phyloP scores from a whole-genome alignment of 2,888 invertebrate species.

The Drosophila yooni region DNA sequence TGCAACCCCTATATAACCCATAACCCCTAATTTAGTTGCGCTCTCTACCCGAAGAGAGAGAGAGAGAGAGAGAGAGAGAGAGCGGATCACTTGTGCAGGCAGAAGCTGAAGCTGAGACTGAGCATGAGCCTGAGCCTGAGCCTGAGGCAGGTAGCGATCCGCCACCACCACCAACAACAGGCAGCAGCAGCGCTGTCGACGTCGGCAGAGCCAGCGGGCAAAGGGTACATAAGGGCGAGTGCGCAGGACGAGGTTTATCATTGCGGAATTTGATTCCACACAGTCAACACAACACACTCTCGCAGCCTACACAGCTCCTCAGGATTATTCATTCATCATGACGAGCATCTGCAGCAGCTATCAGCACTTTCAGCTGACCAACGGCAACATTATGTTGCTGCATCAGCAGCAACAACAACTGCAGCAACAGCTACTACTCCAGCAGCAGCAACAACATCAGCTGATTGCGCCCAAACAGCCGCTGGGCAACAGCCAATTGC shows the following conservation, averaged over 20 bases:
- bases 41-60: background rate
- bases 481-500: conserved; percentile 87
- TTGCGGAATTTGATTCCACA: conserved; percentile 86
- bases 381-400: conserved; percentile 75
- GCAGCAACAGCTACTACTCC: conserved; percentile 69
- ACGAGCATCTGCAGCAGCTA: conserved; percentile 78
- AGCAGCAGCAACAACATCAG: conserved; percentile 56
- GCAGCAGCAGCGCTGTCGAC: conserved; percentile 17
- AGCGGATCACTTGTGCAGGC: conserved; percentile 56
- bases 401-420: conserved; percentile 68
- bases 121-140: background rate
- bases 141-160: conserved; percentile 52
- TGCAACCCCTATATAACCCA: conserved; percentile 55
- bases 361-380: conserved; percentile 77
- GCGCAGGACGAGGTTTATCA: conserved; percentile 86
- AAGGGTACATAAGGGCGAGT: conserved; percentile 82
- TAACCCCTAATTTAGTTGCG: conserved; percentile 29
- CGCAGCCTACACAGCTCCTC: conserved; percentile 43
- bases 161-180: conserved; percentile 24
- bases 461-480: conserved; percentile 87
- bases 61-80: conserved; percentile 15
- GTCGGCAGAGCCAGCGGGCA: conserved; percentile 39
- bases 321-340: conserved; percentile 54
- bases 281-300: conserved; percentile 76
- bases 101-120: conserved; percentile 8